Evolutionary conservation across 2,797 vertebrate species (phyloP), one percentile per base, ranked within the genome.

Genomic region (Hypotaenidia okinawae): DNA sequence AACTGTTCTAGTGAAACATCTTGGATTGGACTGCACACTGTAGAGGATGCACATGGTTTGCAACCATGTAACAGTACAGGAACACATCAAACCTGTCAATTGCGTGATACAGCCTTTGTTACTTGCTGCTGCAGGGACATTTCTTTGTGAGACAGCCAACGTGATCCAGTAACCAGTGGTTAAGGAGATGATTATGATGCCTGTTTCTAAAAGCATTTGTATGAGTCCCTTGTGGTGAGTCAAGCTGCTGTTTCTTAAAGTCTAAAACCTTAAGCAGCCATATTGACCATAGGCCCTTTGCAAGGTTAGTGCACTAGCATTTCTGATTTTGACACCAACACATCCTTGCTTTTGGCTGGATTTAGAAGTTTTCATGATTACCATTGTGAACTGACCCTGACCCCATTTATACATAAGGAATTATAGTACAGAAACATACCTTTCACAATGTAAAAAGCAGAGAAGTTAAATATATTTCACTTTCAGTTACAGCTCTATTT

Each of bases 191-290:
- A 94, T 96, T 88, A 92, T 74, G 63, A 85, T 75, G 81, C 57
- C 68, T 95, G 16, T 66, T 87, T 76, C 63, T 83, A 47, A 94
- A 96, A 87, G 67, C 49, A 66, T 81, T 90, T 90, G 16, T 59
- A 30, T 7, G 12, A 69, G 30, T 51, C 47, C n/a, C 37, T 73
- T 73, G 16, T 13, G 30, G 39, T 62, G 37, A 84, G 62, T 75
- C 82, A 96, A 85, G 73, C 70, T 94, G 75, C 88, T 63, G n/a
- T 81, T 93, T 94, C 91, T 86, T 76, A 87, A 96, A 82, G 22
- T 84, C 86, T 88, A 63, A 96, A 95, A 83, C 67, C 27, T 75
- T 30, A 74, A 83, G 76, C 43, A 90, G 24, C n/a, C 54, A 9
- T 19, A 69, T 21, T 78, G 81, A 88, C 68, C 85, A 62, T 30